Conservation (phyloP, 2,113 vertebrate genomes). For the Erythrolamprus reginae region DNA sequence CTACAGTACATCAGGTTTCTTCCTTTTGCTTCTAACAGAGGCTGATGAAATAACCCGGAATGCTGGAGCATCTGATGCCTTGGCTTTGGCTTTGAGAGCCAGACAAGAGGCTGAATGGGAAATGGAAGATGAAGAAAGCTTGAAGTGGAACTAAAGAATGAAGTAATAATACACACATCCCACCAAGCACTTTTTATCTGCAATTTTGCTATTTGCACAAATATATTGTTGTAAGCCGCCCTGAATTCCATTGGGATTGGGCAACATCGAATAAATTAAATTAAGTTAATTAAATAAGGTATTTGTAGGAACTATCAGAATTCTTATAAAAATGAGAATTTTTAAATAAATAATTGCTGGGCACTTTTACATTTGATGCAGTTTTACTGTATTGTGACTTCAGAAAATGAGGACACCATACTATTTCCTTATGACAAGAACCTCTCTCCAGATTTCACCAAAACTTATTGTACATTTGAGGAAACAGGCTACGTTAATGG, state of each 20-base stretch:
- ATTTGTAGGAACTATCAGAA: not conserved
- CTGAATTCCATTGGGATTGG: too few relatives aligned
- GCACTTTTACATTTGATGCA: fast-evolving
- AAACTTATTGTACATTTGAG: not conserved
- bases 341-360: not conserved
- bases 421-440: not conserved
- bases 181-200: not conserved
- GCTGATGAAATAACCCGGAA: fast-evolving
- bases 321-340: not conserved
- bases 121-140: fast-evolving
- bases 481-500: not conserved
- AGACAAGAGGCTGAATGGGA: slow-evolving; percentile 29
- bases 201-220: fast-evolving
- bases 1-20: not conserved
- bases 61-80: fast-evolving
- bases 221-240: too few relatives aligned
- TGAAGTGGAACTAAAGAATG: fast-evolving
- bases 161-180: fast-evolving
- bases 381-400: not conserved
- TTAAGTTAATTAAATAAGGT: too few relatives aligned
- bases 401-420: fast-evolving
- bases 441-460: not conserved
- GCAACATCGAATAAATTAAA: too few relatives aligned
- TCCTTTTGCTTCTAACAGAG: not conserved
- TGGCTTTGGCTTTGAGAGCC: slow-evolving; percentile 46